These are phyloP conservation scores for Natrix natrix DNA, from an alignment of 2,797 vertebrate genomes.

Conservation along the genomic window DNA sequence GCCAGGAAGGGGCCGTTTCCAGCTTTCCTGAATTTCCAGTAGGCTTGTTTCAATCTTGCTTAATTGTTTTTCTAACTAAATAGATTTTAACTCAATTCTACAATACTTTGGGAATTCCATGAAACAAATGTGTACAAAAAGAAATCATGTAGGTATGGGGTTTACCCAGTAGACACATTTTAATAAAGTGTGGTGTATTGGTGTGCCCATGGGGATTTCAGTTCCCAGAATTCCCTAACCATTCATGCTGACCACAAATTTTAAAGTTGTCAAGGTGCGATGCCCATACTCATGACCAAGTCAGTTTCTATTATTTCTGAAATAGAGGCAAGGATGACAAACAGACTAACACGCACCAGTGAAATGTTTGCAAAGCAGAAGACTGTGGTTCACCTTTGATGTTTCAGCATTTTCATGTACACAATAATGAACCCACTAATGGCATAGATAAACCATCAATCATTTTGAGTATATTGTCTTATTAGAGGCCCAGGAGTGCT, in stretches of 20 bases:
- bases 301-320: neutral
- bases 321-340: neutral
- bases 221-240: too few relatives aligned
- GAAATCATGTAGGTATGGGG: neutral
- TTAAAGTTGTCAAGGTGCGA: neutral
- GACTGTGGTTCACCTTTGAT: neutral
- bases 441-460: neutral
- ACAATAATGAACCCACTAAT: neutral
- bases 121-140: neutral
- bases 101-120: neutral
- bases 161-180: neutral
- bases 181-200: neutral
- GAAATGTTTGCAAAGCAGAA: conserved; percentile 12
- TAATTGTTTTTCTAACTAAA: neutral
- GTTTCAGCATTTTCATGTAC: neutral
- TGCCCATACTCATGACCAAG: neutral
- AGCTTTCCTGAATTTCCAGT: too few relatives aligned
- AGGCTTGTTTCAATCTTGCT: neutral
- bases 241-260: too few relatives aligned
- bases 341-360: conserved; percentile 2
- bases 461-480: neutral
- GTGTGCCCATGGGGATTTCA: too few relatives aligned
- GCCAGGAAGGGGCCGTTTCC: too few relatives aligned
- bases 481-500: neutral
- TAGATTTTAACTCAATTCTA: neutral